A percentile compares a stretch with the other conserved stretches of the same genome.
Conservation (phyloP, 2,888 invertebrate genomes). For the Drosophila recens region DNA sequence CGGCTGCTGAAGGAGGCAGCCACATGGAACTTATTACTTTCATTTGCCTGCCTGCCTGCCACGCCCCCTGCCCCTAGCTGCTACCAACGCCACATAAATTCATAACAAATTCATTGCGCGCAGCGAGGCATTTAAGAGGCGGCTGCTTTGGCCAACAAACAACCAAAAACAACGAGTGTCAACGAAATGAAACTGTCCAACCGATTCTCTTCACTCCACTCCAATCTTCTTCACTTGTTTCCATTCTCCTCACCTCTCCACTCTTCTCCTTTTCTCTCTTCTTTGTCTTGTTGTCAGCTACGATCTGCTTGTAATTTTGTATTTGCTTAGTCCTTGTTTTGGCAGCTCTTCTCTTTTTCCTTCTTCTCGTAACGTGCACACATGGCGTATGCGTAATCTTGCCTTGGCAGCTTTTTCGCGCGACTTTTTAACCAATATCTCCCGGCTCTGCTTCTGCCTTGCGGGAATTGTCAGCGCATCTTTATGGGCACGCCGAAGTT, state of each 20-base stretch:
- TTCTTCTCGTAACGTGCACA: slow-evolving; percentile 14
- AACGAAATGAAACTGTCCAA: slow-evolving; percentile 47
- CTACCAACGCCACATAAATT: slow-evolving; percentile 66
- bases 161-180: slow-evolving; percentile 10
- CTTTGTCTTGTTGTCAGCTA: slow-evolving; percentile 27
- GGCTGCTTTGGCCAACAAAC: slow-evolving; percentile 14
- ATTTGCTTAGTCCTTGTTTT: slow-evolving; percentile 42
- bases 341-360: background rate
- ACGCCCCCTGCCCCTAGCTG: slow-evolving; percentile 17
- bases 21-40: slow-evolving; percentile 80
- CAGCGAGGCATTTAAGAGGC: slow-evolving; percentile 76
- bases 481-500: slow-evolving; percentile 66
- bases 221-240: background rate
- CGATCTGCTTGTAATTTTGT: slow-evolving; percentile 58
- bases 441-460: slow-evolving; percentile 31
- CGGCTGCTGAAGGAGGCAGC: slow-evolving; percentile 55
- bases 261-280: background rate
- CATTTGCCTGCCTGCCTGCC: slow-evolving; percentile 71
- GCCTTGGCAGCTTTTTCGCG: slow-evolving; percentile 40
- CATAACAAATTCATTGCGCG: slow-evolving; percentile 82
- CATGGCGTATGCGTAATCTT: slow-evolving; percentile 73
- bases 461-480: slow-evolving; percentile 74
- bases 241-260: background rate
- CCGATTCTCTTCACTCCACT: background rate
- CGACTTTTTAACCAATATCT: slow-evolving; percentile 34